Evolutionary conservation across 2,888 invertebrate genomes (phyloP), one percentile per base, ranked within the genome.

Genomic region (Dioctria rufipes): DNA sequence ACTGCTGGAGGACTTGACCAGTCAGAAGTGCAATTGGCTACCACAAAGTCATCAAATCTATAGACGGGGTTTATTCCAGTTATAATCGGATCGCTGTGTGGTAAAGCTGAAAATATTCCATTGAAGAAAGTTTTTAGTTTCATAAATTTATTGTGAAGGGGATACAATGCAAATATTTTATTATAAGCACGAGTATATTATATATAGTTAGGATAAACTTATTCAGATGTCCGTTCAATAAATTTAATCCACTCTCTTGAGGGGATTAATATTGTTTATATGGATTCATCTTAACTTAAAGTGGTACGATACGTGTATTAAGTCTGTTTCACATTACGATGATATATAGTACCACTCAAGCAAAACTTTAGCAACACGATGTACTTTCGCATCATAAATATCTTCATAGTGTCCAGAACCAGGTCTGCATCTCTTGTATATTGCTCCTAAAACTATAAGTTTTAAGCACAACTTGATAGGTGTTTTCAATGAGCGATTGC

Each of bases 21-120:
- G 85, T 89, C 89, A 79, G 89, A 88, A 80, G 88, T 86, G 85
- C 89, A 89, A 83, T 88, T 88, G 83, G 89, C 88, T 79, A 87
- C 87, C 49, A 89, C 86, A 82, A 87, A 87, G 84, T 89, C 89
- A 82, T 89, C 89, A 85, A 88, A 85, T 83, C 86, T 86, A 84
- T 89, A 89, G 86, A 86, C 86, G 51, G 87, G 85, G 82, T 87
- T 86, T 84, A 89, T 86, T 82, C 88, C 88, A 80, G 87, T 87
- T 83, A 89, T 89, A 80, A 88, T 83, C 73, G 89, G 89, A 84
- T 89, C 88, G 83, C 86, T 88, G 83, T 88, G 88, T 46, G 89
- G 89, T 83, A 89, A 83, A 13, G 88, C 89, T 89, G 85, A 75
- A 86, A 85, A 85, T 69, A 69, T 54, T 51, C 4, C 37, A 9